phyloP scores from a whole-genome alignment of 2,113 vertebrate species.

The Carettochelys insculpta region DNA sequence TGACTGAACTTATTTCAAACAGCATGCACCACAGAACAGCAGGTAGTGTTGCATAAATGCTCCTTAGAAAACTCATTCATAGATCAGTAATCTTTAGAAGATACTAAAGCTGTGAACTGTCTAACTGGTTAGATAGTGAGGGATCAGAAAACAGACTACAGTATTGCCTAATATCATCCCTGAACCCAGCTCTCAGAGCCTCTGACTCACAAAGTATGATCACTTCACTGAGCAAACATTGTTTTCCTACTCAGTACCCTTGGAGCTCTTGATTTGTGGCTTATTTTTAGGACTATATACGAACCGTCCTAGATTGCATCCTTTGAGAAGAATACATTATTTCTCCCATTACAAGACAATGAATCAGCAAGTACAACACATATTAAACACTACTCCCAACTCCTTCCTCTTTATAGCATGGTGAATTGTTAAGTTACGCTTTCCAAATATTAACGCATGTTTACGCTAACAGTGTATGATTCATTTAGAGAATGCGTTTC shows the following conservation, averaged over 20 bases:
- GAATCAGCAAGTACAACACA: background rate
- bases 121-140: rapidly evolving
- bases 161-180: background rate
- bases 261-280: background rate
- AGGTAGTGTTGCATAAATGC: background rate
- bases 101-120: background rate
- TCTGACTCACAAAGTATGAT: background rate
- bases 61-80: background rate
- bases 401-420: background rate
- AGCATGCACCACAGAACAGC: background rate
- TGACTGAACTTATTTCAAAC: background rate
- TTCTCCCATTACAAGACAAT: background rate
- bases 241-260: background rate
- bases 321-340: background rate
- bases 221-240: background rate
- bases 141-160: background rate
- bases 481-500: background rate
- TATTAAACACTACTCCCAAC: rapidly evolving
- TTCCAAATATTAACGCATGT: background rate
- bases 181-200: background rate
- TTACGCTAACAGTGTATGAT: background rate
- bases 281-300: background rate
- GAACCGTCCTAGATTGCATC: background rate
- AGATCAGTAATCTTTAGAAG: background rate
- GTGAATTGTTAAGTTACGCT: background rate